A percentile compares a stretch with the other conserved stretches of the same genome.
phyloP scores from a whole-genome alignment of 2,888 invertebrate genomes.

The Cinara cedri region DNA sequence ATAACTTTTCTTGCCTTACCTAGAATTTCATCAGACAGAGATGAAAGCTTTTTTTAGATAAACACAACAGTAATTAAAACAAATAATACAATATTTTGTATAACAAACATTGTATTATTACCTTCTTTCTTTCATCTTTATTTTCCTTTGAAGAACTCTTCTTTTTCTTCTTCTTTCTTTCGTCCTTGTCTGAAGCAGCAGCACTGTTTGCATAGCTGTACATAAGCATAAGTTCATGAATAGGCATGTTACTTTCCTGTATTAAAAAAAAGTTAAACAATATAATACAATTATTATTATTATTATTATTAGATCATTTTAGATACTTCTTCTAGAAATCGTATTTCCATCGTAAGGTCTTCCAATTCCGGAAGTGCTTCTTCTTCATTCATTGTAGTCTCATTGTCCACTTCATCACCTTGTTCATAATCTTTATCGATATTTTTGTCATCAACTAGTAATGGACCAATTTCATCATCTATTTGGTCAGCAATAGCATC shows the following conservation, averaged over 20 bases:
- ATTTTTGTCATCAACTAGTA: background rate
- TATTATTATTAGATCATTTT: too few relatives aligned
- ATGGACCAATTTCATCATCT: background rate
- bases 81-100: background rate
- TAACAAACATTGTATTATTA: background rate
- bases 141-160: conserved; percentile 14
- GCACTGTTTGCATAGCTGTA: conserved; percentile 74
- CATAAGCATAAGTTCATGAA: conserved; percentile 88
- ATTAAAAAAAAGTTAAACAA: conserved; percentile 32
- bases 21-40: conserved; percentile 8
- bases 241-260: conserved; percentile 83
- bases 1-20: background rate
- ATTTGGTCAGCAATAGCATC: conserved; percentile 3
- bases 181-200: background rate
- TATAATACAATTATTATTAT: background rate
- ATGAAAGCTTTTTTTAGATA: conserved; percentile 8
- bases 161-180: conserved; percentile 61
- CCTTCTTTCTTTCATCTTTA: conserved; percentile 35
- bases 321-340: conserved; percentile 78
- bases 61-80: background rate
- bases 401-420: conserved; percentile 97
- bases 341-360: conserved; percentile 86
- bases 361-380: conserved; percentile 89
- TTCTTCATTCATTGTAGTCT: conserved; percentile 94
- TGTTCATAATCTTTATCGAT: conserved; percentile 69